phyloP scores from a whole-genome alignment of 2,888 invertebrate species.

The Thymelicus lineola region DNA sequence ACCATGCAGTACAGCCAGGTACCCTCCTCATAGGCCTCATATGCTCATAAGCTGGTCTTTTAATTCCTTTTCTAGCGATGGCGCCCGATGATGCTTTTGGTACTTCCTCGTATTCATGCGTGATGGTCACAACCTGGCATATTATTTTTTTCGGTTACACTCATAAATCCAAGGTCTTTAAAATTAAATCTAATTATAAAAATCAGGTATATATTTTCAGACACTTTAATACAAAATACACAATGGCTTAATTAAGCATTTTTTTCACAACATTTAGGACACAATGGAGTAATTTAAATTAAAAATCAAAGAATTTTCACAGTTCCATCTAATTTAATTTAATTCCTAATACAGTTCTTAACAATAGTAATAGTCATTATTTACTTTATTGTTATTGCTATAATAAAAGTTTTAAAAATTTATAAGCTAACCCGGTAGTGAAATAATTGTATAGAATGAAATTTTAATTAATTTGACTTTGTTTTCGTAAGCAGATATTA shows the following conservation, averaged over 20 bases:
- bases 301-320: not conserved
- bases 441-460: not conserved
- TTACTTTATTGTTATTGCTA: conserved; percentile 3
- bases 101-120: too few relatives aligned
- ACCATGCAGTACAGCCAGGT: too few relatives aligned
- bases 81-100: too few relatives aligned
- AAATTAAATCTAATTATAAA: not conserved
- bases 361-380: conserved; percentile 2
- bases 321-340: conserved; percentile 1
- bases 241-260: not conserved
- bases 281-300: conserved; percentile 1
- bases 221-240: not conserved
- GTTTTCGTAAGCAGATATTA: too few relatives aligned
- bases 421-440: not conserved
- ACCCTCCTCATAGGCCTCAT: too few relatives aligned
- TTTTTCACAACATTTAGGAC: not conserved
- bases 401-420: not conserved
- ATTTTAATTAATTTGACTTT: not conserved
- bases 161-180: not conserved
- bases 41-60: too few relatives aligned
- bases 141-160: too few relatives aligned
- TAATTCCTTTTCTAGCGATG: too few relatives aligned
- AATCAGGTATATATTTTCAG: not conserved
- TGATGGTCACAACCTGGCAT: too few relatives aligned
- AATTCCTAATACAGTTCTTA: conserved; percentile 4